phyloP scores from a whole-genome alignment of 1,140 invertebrate species.

The Bombus impatiens region DNA sequence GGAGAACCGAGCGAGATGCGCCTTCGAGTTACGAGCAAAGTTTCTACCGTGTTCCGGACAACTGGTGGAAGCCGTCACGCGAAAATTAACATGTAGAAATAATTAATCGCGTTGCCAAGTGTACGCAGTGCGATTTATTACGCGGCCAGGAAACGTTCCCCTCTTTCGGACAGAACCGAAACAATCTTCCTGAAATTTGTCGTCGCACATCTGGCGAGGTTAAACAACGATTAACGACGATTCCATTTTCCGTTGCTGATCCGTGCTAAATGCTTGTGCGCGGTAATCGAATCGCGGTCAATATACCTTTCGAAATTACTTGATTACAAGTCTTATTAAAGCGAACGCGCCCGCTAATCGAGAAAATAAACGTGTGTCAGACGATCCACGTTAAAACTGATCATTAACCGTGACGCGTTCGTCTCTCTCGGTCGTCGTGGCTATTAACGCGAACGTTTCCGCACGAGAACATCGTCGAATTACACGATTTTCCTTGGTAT shows the following conservation, averaged over 20 bases:
- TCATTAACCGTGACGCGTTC: no score
- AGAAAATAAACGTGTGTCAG: neutral
- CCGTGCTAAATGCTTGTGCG: slow-evolving; percentile 24
- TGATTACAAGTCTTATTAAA: slow-evolving; percentile 25
- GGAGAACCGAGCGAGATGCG: neutral
- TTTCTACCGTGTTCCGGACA: slow-evolving; percentile 6
- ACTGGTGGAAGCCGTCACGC: neutral
- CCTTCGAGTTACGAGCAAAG: slow-evolving; percentile 5
- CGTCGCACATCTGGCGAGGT: neutral
- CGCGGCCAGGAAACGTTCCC: neutral
- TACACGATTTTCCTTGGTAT: neutral
- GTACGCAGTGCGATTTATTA: slow-evolving; percentile 23
- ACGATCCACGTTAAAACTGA: neutral
- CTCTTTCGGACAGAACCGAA: neutral
- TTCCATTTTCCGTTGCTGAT: neutral
- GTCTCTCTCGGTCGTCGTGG: neutral
- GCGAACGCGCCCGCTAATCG: neutral
- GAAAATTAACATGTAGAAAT: slow-evolving; percentile 45
- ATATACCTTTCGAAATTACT: slow-evolving; percentile 45
- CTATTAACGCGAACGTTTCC: neutral
- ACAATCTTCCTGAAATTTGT: slow-evolving; percentile 2
- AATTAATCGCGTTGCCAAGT: slow-evolving; percentile 32
- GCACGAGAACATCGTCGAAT: neutral
- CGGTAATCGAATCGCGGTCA: slow-evolving; percentile 36
- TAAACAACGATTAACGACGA: neutral